phyloP scores from a whole-genome alignment of 2,797 vertebrate genomes.

The Ptychobarbus kaznakovi region DNA sequence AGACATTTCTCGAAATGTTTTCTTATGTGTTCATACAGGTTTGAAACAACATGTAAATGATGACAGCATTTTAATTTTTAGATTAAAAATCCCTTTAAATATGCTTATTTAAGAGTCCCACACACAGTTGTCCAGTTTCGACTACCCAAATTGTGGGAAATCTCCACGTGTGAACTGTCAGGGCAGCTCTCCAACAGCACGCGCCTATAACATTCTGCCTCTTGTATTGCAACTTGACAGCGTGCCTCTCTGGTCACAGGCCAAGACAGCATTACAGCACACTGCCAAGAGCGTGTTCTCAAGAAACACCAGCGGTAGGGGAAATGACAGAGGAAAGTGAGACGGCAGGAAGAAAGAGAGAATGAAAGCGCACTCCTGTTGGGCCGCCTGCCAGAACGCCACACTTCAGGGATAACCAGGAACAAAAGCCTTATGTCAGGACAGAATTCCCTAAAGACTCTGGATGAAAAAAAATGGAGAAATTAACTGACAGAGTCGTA shows the following conservation, averaged over 20 bases:
- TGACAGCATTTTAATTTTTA: not conserved
- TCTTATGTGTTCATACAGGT: not conserved
- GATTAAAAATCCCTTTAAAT: not conserved
- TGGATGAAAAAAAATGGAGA: conserved; percentile 37
- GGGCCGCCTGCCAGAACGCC: conserved; percentile 51
- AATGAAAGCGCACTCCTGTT: conserved; percentile 44
- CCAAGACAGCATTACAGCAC: conserved; percentile 55
- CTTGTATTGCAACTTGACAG: conserved; percentile 55
- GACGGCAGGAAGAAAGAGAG: conserved; percentile 41
- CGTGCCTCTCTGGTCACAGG: conserved; percentile 59
- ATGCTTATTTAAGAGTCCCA: not conserved
- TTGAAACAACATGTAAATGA: not conserved
- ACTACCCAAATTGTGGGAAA: not conserved
- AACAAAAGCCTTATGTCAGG: conserved; percentile 50
- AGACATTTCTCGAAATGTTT: not conserved
- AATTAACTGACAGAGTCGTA: conserved; percentile 23
- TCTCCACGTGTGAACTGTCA: conserved; percentile 8
- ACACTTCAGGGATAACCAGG: conserved; percentile 53
- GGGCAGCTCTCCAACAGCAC: conserved; percentile 44
- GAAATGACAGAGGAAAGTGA: conserved; percentile 51
- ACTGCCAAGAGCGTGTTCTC: conserved; percentile 53
- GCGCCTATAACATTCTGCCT: conserved; percentile 46
- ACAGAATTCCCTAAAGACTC: conserved; percentile 38
- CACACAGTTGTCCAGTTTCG: not conserved
- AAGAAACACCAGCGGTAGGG: conserved; percentile 45